Conservation (phyloP, 2,113 vertebrate species). For the Oreochromis aureus region DNA sequence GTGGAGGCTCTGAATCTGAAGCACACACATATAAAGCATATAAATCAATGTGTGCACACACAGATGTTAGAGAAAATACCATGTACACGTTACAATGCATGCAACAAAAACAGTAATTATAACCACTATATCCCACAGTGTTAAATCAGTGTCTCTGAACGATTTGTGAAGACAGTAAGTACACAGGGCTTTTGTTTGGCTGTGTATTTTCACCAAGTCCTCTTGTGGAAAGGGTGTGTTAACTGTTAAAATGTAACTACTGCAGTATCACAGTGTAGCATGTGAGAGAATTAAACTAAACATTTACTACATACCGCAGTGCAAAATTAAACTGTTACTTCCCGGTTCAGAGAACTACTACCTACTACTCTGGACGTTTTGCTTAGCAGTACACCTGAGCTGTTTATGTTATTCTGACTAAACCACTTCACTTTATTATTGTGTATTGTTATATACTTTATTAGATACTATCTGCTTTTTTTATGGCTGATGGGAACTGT, state of each 20-base stretch:
- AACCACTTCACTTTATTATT: background rate
- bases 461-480: background rate
- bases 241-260: background rate
- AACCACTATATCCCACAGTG: background rate
- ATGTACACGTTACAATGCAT: background rate
- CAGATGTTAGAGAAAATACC: background rate
- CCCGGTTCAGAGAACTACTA: background rate
- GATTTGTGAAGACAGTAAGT: background rate
- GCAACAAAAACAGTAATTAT: background rate
- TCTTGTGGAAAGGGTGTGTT: background rate
- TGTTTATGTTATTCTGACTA: background rate
- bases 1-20: conserved; percentile 60
- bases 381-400: background rate
- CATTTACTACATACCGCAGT: background rate
- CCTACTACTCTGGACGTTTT: background rate
- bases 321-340: background rate
- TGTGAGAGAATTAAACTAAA: background rate
- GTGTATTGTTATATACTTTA: background rate
- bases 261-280: background rate
- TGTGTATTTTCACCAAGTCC: background rate
- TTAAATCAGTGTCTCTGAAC: background rate
- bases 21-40: background rate
- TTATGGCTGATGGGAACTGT: background rate
- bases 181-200: background rate
- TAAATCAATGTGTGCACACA: background rate